Evolutionary conservation across 2,888 invertebrate genomes (phyloP).

Genomic region (Hypena proboscidalis): DNA sequence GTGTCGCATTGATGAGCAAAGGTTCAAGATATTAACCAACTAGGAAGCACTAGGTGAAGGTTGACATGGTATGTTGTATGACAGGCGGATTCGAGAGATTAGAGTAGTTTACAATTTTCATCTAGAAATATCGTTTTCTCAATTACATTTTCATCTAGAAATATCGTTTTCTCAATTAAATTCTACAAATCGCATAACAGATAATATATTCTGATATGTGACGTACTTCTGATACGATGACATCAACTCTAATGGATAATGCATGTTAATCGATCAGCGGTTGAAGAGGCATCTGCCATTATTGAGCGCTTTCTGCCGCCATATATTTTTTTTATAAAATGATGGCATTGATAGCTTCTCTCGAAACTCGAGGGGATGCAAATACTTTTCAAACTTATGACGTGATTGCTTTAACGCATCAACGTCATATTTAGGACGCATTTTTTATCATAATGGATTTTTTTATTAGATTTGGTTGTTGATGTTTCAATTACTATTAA

Average conservation of each 20-base stretch:
- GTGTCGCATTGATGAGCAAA: too few relatives aligned
- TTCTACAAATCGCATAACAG: not conserved
- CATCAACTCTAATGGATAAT: conserved; percentile 48
- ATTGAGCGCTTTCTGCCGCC: conserved; percentile 17
- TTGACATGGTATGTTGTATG: too few relatives aligned
- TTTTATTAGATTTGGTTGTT: too few relatives aligned
- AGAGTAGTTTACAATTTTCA: too few relatives aligned
- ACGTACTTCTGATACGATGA: conserved; percentile 30
- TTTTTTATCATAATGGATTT: too few relatives aligned
- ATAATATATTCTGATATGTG: not conserved
- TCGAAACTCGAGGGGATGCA: conserved; percentile 22
- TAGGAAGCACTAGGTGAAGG: too few relatives aligned
- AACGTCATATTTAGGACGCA: conserved; percentile 24
- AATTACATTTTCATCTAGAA: too few relatives aligned
- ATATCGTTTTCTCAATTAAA: too few relatives aligned
- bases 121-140: too few relatives aligned
- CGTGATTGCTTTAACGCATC: conserved; percentile 17
- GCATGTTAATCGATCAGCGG: conserved; percentile 48
- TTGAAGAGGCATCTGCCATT: conserved; percentile 22
- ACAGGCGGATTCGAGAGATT: too few relatives aligned
- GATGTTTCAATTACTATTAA: too few relatives aligned
- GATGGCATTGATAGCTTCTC: conserved; percentile 22
- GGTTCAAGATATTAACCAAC: too few relatives aligned
- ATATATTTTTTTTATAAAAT: conserved; percentile 28
- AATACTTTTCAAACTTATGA: conserved; percentile 29